Conservation (phyloP, 1,140 invertebrate genomes). For the Ips typographus region DNA sequence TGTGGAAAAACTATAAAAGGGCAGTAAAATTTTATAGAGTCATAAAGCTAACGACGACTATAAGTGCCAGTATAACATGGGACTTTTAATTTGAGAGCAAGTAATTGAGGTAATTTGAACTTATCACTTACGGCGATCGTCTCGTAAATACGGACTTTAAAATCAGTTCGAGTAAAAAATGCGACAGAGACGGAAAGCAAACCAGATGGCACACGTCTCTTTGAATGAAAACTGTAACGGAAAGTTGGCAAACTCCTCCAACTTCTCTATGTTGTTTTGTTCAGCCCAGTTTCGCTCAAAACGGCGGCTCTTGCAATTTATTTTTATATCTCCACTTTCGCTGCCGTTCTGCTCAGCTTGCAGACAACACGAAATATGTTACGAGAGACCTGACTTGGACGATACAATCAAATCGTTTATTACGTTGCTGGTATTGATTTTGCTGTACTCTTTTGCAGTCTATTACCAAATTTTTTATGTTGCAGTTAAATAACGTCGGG, state of each 20-base stretch:
- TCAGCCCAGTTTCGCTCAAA: slow-evolving; percentile 33
- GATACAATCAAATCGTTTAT: no score
- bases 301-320: slow-evolving; percentile 21
- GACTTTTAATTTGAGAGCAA: slow-evolving; percentile 8
- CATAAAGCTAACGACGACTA: slow-evolving; percentile 7
- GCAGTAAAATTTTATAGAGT: slow-evolving; percentile 5
- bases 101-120: slow-evolving; percentile 7
- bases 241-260: slow-evolving; percentile 29
- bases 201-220: background rate
- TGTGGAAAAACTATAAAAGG: slow-evolving; percentile 5
- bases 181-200: background rate
- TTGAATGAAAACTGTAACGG: slow-evolving; percentile 33
- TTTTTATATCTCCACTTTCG: slow-evolving; percentile 35
- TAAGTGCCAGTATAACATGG: slow-evolving; percentile 9
- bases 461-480: slow-evolving; percentile 1
- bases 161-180: slow-evolving; percentile 1
- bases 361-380: background rate
- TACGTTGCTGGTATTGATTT: no score
- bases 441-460: no score
- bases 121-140: background rate
- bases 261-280: slow-evolving; percentile 36
- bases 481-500: background rate
- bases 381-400: no score
- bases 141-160: background rate
- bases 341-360: background rate